Evolutionary conservation across 2,888 invertebrate genomes (phyloP).

Genomic region (Pristionchus mayeri): DNA sequence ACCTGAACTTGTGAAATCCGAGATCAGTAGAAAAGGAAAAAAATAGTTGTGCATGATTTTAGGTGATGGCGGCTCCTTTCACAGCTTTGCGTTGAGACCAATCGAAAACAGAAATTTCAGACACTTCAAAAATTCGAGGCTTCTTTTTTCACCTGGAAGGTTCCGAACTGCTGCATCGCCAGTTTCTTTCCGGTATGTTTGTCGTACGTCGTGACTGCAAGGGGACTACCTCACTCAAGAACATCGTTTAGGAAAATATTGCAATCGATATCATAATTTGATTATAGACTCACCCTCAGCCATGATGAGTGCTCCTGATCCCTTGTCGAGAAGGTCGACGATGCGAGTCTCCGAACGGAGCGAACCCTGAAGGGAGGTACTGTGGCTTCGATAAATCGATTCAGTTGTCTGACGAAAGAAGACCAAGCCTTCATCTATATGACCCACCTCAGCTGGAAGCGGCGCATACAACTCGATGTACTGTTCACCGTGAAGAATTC

Average conservation of each 20-base stretch:
- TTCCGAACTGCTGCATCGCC: slow-evolving; percentile 85
- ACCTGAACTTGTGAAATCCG: slow-evolving; percentile 36
- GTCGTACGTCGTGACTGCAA: slow-evolving; percentile 84
- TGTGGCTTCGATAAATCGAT: background rate
- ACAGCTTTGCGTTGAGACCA: background rate
- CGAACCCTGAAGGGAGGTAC: slow-evolving; percentile 71
- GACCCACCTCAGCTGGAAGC: slow-evolving; percentile 25
- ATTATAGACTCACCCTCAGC: slow-evolving; percentile 81
- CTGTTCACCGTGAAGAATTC: slow-evolving; percentile 93
- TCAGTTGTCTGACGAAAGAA: background rate
- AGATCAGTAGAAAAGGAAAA: too few relatives aligned
- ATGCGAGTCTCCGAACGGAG: slow-evolving; percentile 83
- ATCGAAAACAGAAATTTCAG: too few relatives aligned
- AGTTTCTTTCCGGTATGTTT: slow-evolving; percentile 83
- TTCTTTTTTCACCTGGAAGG: slow-evolving; percentile 81
- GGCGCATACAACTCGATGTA: slow-evolving; percentile 83
- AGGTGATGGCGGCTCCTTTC: too few relatives aligned
- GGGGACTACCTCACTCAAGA: background rate
- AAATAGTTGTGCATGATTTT: too few relatives aligned
- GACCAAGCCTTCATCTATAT: too few relatives aligned
- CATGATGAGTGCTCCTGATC: slow-evolving; percentile 88
- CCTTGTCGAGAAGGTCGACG: slow-evolving; percentile 92
- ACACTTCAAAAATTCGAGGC: background rate
- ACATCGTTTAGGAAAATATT: background rate
- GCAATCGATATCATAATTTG: background rate